Base-by-base conservation (phyloP, 2,113 vertebrate species). In the Paradisaea rubra region DNA sequence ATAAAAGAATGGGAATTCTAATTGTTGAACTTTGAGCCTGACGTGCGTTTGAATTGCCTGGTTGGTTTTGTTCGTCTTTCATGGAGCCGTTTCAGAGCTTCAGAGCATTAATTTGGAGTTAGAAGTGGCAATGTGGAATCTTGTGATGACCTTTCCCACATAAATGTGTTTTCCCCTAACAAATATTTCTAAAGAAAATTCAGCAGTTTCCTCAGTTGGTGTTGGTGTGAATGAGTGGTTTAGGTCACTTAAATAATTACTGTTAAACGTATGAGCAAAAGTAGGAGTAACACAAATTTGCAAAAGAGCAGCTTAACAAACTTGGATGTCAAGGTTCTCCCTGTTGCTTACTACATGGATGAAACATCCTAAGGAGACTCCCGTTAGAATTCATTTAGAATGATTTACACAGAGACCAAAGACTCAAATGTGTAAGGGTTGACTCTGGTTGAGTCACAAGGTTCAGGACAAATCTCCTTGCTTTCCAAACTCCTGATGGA, bases 41-140 rank as follows among this genome's bases (percentile, higher is more conserved):
- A 14, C 3, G 11, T 20, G 6, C 0, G 0, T 61, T 61, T 77
- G 56, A 39, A 27, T 50, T 61, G 31, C 18, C 17, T 20, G n/a
- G 11, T 16, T 50, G 52, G 25, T 56, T 77, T 68, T 81, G 28
- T 49, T 44, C 1, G 0, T 64, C 41, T 64, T 50, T 47, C 28
- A 5, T 0, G 0, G 19, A 57, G 69, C 18, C 0, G 3, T 86
- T 76, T 66, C 4, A 2, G 64, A 63, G 53, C 39, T 73, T 74
- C 19, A 13, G 13, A 16, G 39, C 4, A 1, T 68, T 80, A 20
- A 53, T 33, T 47, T 81, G 39, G 57, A 33, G 17, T 68, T 74
- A n/a, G 31, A 78, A 88, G 60, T 31, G 27, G 37, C 39, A 41
- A 0, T 10, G 18, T 52, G 72, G 37, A 53, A 39, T 64, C 22